Percentiles rank a stretch among this genome's conserved stretches.
phyloP scores from a whole-genome alignment of 2,113 vertebrate species.

The Tor tambroides region DNA sequence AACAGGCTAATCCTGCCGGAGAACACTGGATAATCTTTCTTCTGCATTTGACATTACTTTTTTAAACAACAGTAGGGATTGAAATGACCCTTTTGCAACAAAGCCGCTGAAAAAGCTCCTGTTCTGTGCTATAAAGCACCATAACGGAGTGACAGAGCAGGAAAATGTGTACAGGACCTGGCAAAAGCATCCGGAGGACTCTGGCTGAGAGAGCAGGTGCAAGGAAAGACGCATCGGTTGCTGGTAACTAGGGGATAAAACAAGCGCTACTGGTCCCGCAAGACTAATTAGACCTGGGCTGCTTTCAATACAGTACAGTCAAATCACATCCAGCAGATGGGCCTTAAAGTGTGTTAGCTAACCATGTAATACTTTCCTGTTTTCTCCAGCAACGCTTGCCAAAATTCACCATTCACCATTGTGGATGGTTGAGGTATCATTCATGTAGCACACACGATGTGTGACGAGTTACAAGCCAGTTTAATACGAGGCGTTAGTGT shows the following conservation, averaged over 20 bases:
- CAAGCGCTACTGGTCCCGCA: constrained; percentile 10
- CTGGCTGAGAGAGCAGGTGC: constrained; percentile 27
- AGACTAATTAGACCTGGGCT: not conserved
- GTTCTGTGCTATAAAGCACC: not conserved
- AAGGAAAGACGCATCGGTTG: not conserved
- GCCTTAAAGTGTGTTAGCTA: not conserved
- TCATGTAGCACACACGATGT: not conserved
- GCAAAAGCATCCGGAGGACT: not conserved
- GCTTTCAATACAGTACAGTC: not conserved
- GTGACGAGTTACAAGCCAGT: not conserved
- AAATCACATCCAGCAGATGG: constrained; percentile 8
- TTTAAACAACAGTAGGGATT: not conserved
- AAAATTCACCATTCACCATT: not conserved
- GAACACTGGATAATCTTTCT: constrained; percentile 8
- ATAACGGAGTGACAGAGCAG: not conserved
- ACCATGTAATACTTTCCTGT: constrained; percentile 21
- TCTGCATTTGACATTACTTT: constrained; percentile 4
- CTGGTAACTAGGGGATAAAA: not conserved
- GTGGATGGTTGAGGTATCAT: not conserved
- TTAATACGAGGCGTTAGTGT: not conserved
- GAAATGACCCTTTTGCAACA: not conserved
- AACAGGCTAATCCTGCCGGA: not conserved
- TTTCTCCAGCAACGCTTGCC: not conserved
- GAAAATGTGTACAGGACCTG: constrained; percentile 19
- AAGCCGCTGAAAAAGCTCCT: not conserved